Evolutionary conservation across 2,888 invertebrate genomes (phyloP).

Genomic region (Euplagia quadripunctaria): DNA sequence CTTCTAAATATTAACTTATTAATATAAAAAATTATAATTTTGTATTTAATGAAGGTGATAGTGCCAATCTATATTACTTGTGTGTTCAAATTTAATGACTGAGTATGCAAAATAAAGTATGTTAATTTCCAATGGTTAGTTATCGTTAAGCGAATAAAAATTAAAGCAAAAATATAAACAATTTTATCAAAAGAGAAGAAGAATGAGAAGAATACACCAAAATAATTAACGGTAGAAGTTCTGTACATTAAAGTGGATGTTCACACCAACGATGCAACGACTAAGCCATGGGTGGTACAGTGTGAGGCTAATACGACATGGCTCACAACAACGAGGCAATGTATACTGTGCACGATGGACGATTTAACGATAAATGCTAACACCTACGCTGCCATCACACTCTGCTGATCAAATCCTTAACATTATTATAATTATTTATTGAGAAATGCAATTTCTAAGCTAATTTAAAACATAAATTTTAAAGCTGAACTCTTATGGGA

Average conservation of each 20-base stretch:
- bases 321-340: slow-evolving; percentile 79
- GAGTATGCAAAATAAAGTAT: slow-evolving; percentile 71
- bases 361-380: slow-evolving; percentile 62
- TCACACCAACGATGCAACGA: slow-evolving; percentile 82
- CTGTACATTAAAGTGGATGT: slow-evolving; percentile 70
- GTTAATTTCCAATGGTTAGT: slow-evolving; percentile 74
- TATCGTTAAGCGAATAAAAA: slow-evolving; percentile 68
- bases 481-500: slow-evolving; percentile 10
- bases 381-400: slow-evolving; percentile 69
- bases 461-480: neutral
- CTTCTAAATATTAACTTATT: neutral
- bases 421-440: neutral
- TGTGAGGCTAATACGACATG: slow-evolving; percentile 79
- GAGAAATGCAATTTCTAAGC: neutral
- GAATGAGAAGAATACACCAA: slow-evolving; percentile 54
- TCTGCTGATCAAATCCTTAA: slow-evolving; percentile 53
- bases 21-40: slow-evolving; percentile 18
- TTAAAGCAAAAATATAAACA: slow-evolving; percentile 51
- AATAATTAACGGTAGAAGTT: slow-evolving; percentile 56
- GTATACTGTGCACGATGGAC: slow-evolving; percentile 73
- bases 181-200: slow-evolving; percentile 44
- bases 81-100: slow-evolving; percentile 61
- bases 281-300: slow-evolving; percentile 82
- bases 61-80: slow-evolving; percentile 75
- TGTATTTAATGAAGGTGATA: slow-evolving; percentile 60